Evolutionary conservation across 2,797 vertebrate species (phyloP).

Genomic region (Crenuchus spilurus): DNA sequence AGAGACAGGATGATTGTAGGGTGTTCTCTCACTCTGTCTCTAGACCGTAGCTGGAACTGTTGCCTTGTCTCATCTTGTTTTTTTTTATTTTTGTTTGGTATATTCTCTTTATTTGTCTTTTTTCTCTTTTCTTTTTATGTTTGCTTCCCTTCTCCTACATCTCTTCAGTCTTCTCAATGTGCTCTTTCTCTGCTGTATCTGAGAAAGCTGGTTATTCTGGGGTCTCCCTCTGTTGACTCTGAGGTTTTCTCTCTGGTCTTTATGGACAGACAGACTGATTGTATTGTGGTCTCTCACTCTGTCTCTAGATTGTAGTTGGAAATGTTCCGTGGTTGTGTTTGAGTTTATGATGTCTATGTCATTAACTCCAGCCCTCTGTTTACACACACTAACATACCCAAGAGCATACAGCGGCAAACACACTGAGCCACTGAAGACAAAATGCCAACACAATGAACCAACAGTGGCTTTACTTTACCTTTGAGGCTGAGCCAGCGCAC

Average conservation of each 20-base stretch:
- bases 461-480: background rate
- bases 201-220: background rate
- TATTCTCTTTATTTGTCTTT: background rate
- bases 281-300: constrained; percentile 5
- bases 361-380: constrained; percentile 27
- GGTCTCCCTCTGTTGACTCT: constrained; percentile 35
- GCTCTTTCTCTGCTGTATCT: background rate
- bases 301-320: background rate
- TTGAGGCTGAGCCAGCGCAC: background rate
- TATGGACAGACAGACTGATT: constrained; percentile 26
- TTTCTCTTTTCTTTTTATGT: background rate
- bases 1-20: constrained; percentile 5
- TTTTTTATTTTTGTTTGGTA: constrained; percentile 37
- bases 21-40: background rate
- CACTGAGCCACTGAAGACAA: constrained; percentile 21
- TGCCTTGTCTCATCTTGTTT: constrained; percentile 39
- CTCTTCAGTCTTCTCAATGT: no score
- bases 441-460: constrained; percentile 25
- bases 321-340: constrained; percentile 20
- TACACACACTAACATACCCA: constrained; percentile 22
- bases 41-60: background rate
- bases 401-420: constrained; percentile 16
- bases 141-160: no score
- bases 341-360: background rate
- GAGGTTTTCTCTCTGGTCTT: background rate